Evolutionary conservation across 2,888 invertebrate genomes (phyloP), one percentile per base, ranked within the genome.

Genomic region (Lingula anatina): DNA sequence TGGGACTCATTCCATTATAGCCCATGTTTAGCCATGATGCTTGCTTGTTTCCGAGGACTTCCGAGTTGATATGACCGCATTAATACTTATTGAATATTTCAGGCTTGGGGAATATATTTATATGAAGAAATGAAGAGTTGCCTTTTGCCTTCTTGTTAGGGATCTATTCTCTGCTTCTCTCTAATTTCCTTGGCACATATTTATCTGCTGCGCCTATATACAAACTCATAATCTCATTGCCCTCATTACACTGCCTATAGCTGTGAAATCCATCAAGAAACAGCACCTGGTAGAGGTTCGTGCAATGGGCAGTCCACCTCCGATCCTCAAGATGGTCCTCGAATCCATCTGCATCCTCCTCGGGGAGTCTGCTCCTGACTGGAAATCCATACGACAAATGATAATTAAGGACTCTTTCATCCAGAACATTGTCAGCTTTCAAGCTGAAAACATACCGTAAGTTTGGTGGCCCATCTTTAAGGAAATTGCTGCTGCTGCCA

Each of bases 231-330:
- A 15, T 18, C 20, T 39, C n/a, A 15, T 9, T 18, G 7, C 18
- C 39, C 39, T 7, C 18, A 15, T 20, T 42, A 35, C 26, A 28
- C 18, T 24, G 31, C 31, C 28, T 20, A 23, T 55, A 93, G 95
- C 97, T 79, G 99, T 99, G 78, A 95, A 96, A 83, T 93, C 94
- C 66, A 99, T 99, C 82, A 95, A 93, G 86, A 97, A 96, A 83
- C 95, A 95, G 80, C 95, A 99, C 81, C 84, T 99, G 80, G 96
- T 96, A 75, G 99, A 99, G 84, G 91, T 99, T 77, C 86, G 94
- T 74, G 90, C 96, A 56, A 96, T 99, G 96, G 89, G 91, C 71
- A 96, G 96, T 83, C 99, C 99, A 70, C 99, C 99, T 63, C 90
- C 92, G 55, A 84, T 92, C 74, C 97, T 99, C 68, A 97, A 97